Evolutionary conservation across 2,113 vertebrate genomes (phyloP).

Genomic region (Ciconia boyciana): DNA sequence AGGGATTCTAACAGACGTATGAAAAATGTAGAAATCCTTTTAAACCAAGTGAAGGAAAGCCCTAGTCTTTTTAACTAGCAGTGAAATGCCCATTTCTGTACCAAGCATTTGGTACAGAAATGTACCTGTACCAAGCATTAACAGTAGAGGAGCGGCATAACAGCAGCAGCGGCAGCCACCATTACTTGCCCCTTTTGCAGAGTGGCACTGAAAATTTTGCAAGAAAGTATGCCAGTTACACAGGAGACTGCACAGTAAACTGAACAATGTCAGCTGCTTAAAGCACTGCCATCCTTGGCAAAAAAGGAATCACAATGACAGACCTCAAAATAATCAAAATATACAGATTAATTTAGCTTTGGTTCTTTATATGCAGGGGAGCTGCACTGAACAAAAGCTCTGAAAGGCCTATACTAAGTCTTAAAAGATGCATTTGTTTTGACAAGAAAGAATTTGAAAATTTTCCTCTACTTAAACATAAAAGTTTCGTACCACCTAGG

Average conservation of each 20-base stretch:
- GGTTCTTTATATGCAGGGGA: neutral
- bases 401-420: neutral
- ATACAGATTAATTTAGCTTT: neutral
- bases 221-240: neutral
- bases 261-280: neutral
- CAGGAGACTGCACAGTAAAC: neutral
- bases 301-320: neutral
- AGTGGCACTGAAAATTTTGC: neutral
- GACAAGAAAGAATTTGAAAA: neutral
- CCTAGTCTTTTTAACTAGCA: neutral
- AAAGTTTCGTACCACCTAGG: neutral
- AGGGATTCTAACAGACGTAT: accelerated
- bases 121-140: neutral
- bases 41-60: neutral
- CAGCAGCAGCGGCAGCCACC: neutral
- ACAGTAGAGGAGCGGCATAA: neutral
- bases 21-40: neutral
- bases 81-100: neutral
- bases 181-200: neutral
- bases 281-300: neutral
- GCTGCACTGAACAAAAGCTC: neutral
- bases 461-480: neutral
- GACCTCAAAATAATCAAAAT: neutral
- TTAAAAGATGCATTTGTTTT: neutral
- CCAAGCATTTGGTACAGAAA: neutral